Percentiles rank a stretch among this genome's conserved stretches.
phyloP scores from a whole-genome alignment of 2,888 invertebrate species.

The Thelaira solivaga region DNA sequence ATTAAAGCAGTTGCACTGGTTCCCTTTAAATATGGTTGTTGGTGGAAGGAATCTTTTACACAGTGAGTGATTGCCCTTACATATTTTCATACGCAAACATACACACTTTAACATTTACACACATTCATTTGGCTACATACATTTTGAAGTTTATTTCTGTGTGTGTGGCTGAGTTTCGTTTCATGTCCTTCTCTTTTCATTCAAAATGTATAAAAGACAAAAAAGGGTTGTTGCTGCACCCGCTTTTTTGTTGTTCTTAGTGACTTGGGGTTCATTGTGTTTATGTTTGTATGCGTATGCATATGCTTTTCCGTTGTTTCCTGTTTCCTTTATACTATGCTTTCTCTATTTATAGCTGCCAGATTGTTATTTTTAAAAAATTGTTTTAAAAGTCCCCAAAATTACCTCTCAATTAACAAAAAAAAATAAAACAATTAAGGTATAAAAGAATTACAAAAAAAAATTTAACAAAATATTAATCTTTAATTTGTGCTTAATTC shows the following conservation, averaged over 20 bases:
- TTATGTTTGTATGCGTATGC: slow-evolving; percentile 13
- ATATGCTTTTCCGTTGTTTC: not conserved
- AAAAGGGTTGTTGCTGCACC: slow-evolving; percentile 13
- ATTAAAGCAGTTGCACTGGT: not conserved
- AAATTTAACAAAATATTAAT: no score
- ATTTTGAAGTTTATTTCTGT: slow-evolving; percentile 16
- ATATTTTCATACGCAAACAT: not conserved
- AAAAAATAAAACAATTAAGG: no score
- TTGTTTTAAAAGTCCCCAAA: no score
- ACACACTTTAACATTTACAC: not conserved
- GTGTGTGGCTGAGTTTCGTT: not conserved
- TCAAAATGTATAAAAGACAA: not conserved
- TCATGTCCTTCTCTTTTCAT: slow-evolving; percentile 29
- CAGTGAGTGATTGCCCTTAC: not conserved
- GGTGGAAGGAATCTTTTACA: not conserved
- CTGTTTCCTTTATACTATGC: not conserved
- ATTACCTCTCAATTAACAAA: no score
- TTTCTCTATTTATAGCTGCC: not conserved
- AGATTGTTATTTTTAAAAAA: not conserved
- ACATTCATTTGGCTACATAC: slow-evolving; percentile 21
- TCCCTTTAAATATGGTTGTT: not conserved
- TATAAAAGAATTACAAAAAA: no score
- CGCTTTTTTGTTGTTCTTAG: slow-evolving; percentile 2
- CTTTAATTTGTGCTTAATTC: no score
- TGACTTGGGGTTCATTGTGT: slow-evolving; percentile 7